Base-by-base conservation (phyloP, 1,140 invertebrate species). In the Hycleus phaleratus region DNA sequence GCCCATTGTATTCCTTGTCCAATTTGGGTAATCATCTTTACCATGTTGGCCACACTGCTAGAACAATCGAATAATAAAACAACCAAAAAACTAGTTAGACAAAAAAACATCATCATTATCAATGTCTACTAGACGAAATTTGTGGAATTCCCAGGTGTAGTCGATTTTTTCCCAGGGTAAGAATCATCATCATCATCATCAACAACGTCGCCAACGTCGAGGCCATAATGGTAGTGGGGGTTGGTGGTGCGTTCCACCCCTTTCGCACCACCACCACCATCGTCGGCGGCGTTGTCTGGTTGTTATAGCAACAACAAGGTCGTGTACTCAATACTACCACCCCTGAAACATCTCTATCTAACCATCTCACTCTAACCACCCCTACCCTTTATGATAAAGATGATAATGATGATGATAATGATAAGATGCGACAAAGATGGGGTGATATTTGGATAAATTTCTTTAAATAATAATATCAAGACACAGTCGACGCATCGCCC, bases 1-100 rank as follows among this genome's bases (percentile, higher is more conserved):
- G 25, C 70, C 69, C 72, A 73, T 73, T n/a, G 70, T 64, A 49
- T 71, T 72, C 42, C 72, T 64, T 6, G 70, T 67, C 72, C 72
- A 73, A 48, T 73, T 73, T 6, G 72, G 69, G 51, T 73, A 73
- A 52, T 73, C 72, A 60, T 73, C 72, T 57, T 73, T 73, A 25
- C 45, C 68, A 46, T 73, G 72, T 56, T 73, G 72, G 38, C 65
- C 68, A 48, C 72, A 73, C 64, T 73, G 70, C 67, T 69, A 62
- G 24, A 69, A 69, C 10, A 59, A 18, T 18, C 18, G 18, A 18
- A 18, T 18, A 18, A 18, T 18, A 18, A 18, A 18, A 18, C 18
- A 18, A 18, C 18, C 18, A 18, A 18, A 18, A 18, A 18, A 18
- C 18, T 18, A 18, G 18, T 18, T 18, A 18, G 18, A 18, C 18